These are phyloP conservation scores for Mamestra configurata DNA, from an alignment of 1,140 invertebrate genomes.

Conservation along the genomic window DNA sequence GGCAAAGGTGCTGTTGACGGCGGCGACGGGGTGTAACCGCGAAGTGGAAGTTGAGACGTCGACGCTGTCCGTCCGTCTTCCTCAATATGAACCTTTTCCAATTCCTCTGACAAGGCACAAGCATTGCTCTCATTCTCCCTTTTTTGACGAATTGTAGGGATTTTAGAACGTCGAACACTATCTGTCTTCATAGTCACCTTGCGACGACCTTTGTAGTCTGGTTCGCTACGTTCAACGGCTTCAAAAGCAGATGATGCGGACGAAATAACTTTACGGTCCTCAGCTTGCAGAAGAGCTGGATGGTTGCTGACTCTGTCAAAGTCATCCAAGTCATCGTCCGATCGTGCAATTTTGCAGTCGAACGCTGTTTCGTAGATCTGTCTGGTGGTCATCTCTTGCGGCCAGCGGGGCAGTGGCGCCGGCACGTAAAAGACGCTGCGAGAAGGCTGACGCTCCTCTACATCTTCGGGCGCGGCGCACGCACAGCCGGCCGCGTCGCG, in stretches of 20 bases:
- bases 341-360: constrained; percentile 94
- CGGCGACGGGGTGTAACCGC: constrained; percentile 92
- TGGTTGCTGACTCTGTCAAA: constrained; percentile 94
- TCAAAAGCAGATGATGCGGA: constrained; percentile 85
- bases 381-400: constrained; percentile 89
- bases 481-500: constrained; percentile 90
- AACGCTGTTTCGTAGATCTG: constrained; percentile 96
- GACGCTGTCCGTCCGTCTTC: constrained; percentile 87
- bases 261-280: constrained; percentile 84
- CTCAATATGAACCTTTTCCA: constrained; percentile 90
- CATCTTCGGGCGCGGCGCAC: constrained; percentile 90
- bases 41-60: constrained; percentile 86
- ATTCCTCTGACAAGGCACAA: constrained; percentile 89
- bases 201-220: constrained; percentile 83
- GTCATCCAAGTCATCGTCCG: constrained; percentile 94
- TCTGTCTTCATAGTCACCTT: constrained; percentile 87
- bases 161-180: constrained; percentile 88
- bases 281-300: constrained; percentile 90
- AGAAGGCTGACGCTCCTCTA: constrained; percentile 89
- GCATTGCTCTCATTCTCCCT: constrained; percentile 88
- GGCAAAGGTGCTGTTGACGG: constrained; percentile 94
- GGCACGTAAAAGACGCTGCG: constrained; percentile 90
- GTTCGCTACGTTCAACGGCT: constrained; percentile 82
- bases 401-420: constrained; percentile 90
- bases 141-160: constrained; percentile 88